Base-by-base conservation (phyloP, 2,113 vertebrate genomes). In the Irena cyanogastra region DNA sequence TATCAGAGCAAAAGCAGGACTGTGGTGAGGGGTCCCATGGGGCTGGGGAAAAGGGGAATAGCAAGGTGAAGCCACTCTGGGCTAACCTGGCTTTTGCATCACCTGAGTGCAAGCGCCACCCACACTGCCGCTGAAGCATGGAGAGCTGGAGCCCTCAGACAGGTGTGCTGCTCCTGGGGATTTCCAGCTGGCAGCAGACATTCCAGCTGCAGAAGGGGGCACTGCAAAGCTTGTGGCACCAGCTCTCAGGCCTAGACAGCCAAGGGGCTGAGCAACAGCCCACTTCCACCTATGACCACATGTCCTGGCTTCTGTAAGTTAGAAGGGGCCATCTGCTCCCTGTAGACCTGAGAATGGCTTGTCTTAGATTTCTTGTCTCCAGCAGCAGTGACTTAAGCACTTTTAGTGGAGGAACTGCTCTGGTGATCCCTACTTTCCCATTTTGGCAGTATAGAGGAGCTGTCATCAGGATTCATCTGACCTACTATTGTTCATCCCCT, bases 401-500 rank as follows among this genome's bases (percentile, higher is more conserved):
- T 85, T 93, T 74, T 42, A 78, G 82, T 13, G 39, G 17, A 81
- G 14, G 33, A 95, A 63, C 42, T 10, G 12, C n/a, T 88, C 42
- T 42, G 10, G 64, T 66, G 60, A 81, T 78, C 52, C 60, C 35
- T 86, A 39, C 42, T 90, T 95, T 88, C 47, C 54, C 28, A 49
- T 22, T 93, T 93, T 93, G 79, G 90, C 82, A 93, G 39, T 17
- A 7, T 7, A 85, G 78, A 93, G 45, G 37, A 91, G 68, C 63
- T 95, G 88, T 86, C 93, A 95, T 94, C 69, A 28, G 56, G 56
- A 94, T 96, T 90, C 85, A 18, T 93, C 75, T 53, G 82, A 61
- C 78, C 85, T 96, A 81, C 64, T 83, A 70, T 93, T 74, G 39
- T 74, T 83, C 70, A 59, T 33, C 13, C 49, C 15, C 30, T 61